These are phyloP conservation scores for Tor tambroides DNA, from an alignment of 2,113 vertebrate genomes.

Conservation along the genomic window DNA sequence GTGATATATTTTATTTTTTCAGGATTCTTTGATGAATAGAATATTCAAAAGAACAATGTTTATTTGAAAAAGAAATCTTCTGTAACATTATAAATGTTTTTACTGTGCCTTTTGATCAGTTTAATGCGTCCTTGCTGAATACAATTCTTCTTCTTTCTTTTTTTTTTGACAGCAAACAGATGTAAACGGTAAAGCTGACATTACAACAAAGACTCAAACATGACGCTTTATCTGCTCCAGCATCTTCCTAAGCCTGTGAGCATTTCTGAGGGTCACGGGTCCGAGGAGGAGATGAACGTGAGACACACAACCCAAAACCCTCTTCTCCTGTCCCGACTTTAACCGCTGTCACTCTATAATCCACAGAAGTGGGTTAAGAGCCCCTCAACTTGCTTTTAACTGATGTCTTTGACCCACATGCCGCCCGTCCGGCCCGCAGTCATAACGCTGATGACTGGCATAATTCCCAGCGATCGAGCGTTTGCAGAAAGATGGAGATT, in stretches of 20 bases:
- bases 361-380: constrained; percentile 36
- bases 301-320: constrained; percentile 16
- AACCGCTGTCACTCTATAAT: constrained; percentile 38
- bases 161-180: too few relatives aligned
- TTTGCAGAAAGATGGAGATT: constrained; percentile 59
- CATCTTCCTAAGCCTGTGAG: background rate
- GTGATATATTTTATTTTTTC: background rate
- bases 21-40: background rate
- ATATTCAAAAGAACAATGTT: too few relatives aligned
- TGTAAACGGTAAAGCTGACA: background rate
- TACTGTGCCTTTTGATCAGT: too few relatives aligned
- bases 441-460: constrained; percentile 22
- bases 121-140: too few relatives aligned
- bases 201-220: background rate
- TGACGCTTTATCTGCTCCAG: background rate
- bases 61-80: too few relatives aligned
- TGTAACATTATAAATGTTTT: too few relatives aligned
- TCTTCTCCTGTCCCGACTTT: constrained; percentile 41
- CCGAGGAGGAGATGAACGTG: background rate
- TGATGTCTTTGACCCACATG: constrained; percentile 6
- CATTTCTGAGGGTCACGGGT: background rate
- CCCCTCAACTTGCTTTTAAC: constrained; percentile 41
- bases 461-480: constrained; percentile 17
- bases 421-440: background rate
- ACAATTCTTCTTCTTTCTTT: too few relatives aligned